Conservation (phyloP, 1,140 invertebrate genomes). For the Glossosoma conforme region DNA sequence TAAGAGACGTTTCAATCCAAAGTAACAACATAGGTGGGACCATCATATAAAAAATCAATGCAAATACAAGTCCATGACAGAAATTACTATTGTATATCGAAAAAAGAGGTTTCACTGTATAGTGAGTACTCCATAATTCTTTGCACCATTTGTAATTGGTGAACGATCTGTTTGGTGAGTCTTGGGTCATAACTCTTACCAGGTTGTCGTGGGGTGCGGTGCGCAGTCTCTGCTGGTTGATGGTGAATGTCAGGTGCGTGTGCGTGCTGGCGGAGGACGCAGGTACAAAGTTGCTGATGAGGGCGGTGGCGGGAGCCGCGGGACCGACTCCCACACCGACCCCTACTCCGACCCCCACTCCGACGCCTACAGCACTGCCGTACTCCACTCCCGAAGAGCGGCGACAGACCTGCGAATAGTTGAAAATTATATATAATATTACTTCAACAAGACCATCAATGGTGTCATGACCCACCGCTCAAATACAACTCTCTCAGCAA, state of each 20-base stretch:
- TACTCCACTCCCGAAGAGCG: conserved; percentile 35
- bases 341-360: conserved; percentile 26
- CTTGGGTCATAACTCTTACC: conserved; percentile 27
- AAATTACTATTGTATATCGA: too few relatives aligned
- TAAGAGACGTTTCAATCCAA: too few relatives aligned
- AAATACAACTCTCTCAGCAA: too few relatives aligned
- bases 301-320: conserved; percentile 38
- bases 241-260: conserved; percentile 44
- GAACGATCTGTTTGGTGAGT: neutral
- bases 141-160: too few relatives aligned
- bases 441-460: too few relatives aligned
- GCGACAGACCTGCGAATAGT: conserved; percentile 39
- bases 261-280: conserved; percentile 36
- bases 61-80: too few relatives aligned
- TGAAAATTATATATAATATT: neutral
- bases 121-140: too few relatives aligned
- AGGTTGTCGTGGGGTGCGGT: conserved; percentile 47
- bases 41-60: too few relatives aligned
- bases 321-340: conserved; percentile 38
- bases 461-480: too few relatives aligned
- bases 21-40: too few relatives aligned
- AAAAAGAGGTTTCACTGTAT: too few relatives aligned
- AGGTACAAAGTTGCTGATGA: conserved; percentile 29
- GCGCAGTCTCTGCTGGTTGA: conserved; percentile 45
- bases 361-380: conserved; percentile 36